Evolutionary conservation across 2,113 vertebrate genomes (phyloP).

Genomic region (Nothoprocta perdicaria): DNA sequence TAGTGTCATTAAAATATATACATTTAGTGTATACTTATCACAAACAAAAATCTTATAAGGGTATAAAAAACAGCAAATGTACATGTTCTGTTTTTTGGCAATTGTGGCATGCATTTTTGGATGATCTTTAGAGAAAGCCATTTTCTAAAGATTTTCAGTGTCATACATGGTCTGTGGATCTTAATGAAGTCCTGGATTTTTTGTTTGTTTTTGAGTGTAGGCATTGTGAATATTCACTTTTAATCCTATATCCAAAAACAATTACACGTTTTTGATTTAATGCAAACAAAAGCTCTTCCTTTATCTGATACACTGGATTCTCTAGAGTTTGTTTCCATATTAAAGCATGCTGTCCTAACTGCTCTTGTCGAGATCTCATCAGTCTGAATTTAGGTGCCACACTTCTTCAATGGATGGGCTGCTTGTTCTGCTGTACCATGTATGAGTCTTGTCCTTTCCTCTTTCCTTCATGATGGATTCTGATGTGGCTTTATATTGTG

Average conservation of each 20-base stretch:
- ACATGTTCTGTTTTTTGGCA: conserved; percentile 82
- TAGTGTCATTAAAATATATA: conserved; percentile 89
- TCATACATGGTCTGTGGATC: conserved; percentile 83
- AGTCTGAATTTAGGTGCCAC: conserved; percentile 80
- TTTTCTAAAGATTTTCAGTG: conserved; percentile 81
- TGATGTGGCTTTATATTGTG: conserved; percentile 88
- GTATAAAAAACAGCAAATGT: conserved; percentile 78
- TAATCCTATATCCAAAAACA: conserved; percentile 79
- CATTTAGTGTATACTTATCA: conserved; percentile 88
- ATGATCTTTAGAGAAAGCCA: conserved; percentile 75
- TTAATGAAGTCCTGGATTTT: conserved; percentile 77
- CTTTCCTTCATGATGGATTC: conserved; percentile 79
- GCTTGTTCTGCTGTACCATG: conserved; percentile 82
- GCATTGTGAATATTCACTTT: conserved; percentile 82
- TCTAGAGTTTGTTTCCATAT: conserved; percentile 79
- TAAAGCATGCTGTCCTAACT: conserved; percentile 80
- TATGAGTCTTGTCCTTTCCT: conserved; percentile 79
- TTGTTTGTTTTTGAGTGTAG: conserved; percentile 76
- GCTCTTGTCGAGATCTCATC: conserved; percentile 77
- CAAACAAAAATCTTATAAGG: conserved; percentile 82
- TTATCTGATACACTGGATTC: conserved; percentile 85
- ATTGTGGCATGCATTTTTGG: conserved; percentile 82
- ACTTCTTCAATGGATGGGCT: conserved; percentile 75
- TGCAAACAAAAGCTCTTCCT: conserved; percentile 70
- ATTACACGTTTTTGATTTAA: conserved; percentile 70